Base-by-base conservation (phyloP, 2,797 vertebrate species). In the Gambelia wislizenii region DNA sequence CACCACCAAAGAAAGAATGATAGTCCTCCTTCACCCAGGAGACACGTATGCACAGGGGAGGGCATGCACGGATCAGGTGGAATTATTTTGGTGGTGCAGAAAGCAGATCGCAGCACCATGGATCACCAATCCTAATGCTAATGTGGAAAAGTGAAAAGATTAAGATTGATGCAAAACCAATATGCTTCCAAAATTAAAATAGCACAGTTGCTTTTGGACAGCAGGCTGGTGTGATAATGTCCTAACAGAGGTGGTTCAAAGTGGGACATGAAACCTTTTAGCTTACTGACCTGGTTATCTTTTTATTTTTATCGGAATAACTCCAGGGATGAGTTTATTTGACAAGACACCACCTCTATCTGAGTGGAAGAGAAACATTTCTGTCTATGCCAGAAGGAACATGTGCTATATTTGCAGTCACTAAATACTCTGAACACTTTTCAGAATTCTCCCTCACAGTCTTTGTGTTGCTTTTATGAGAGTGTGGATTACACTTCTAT, bases 311-410 rank as follows among this genome's bases (percentile, higher is more conserved):
- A 94, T 88, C 96, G 98, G 98, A 97, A 96, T 98, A 92, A 93
- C 95, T 87, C 96, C 97, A 14, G 97, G 97, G 47, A 96, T 97
- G 92, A 98, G 97, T 93, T 96, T 98, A 86, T 98, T 98, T 95
- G 97, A 98, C 94, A 97, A 91, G 92, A 96, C 72, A 14, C 95
- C 96, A 25, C 90, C 89, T 16, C 89, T 86, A 78, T 90, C 86
- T 2, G 89, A 93, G 8, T 92, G 85, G 81, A 93, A 95, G 47
- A 92, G 85, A 94, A 90, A 86, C 94, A 95, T 74, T 97, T 97
- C 95, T 98, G 97, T 91, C 91, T 87, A 18, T 98, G 97, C 92
- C 95, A 95, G n/a, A 97, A 93, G 77, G 91, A 83, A 39, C 94
- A 85, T 85, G 86, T 84, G 30, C 89, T 88, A 56, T 36, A 96